Conservation (phyloP, 2,113 vertebrate genomes). For the Dromaius novaehollandiae region DNA sequence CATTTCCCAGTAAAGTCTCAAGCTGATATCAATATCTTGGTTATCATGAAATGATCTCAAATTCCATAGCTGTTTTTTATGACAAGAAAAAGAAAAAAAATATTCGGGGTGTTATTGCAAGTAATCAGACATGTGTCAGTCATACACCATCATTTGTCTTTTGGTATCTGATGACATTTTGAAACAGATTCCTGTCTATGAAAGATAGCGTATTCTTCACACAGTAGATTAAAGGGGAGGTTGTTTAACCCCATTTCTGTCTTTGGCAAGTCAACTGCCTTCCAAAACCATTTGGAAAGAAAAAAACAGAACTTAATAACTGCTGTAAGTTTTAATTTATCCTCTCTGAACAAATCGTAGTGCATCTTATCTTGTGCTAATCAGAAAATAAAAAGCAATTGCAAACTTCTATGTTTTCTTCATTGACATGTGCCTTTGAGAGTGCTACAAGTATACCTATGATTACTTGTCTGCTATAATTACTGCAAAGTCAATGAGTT, state of each 20-base stretch:
- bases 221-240: not conserved
- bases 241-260: too few species aligned
- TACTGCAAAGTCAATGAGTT: not conserved
- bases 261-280: not conserved
- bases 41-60: not conserved
- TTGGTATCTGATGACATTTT: constrained; percentile 18
- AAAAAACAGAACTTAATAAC: not conserved
- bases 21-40: constrained; percentile 33
- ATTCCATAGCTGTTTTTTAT: not conserved
- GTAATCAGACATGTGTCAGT: not conserved
- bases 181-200: not conserved
- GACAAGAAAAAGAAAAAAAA: constrained; percentile 40
- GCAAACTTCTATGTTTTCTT: not conserved
- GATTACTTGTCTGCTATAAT: not conserved
- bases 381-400: not conserved
- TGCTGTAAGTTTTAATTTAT: not conserved
- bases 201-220: not conserved
- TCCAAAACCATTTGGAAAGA: not conserved
- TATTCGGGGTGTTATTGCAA: constrained; percentile 1
- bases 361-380: not conserved
- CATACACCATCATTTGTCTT: not conserved
- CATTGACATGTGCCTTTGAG: not conserved
- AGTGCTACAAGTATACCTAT: not conserved
- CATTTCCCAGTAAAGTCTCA: not conserved
- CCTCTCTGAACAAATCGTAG: not conserved